Percentiles rank a stretch among this genome's conserved stretches.
These are phyloP conservation scores for Griposia aprilina DNA, from an alignment of 2,888 invertebrate species.

Conservation along the genomic window DNA sequence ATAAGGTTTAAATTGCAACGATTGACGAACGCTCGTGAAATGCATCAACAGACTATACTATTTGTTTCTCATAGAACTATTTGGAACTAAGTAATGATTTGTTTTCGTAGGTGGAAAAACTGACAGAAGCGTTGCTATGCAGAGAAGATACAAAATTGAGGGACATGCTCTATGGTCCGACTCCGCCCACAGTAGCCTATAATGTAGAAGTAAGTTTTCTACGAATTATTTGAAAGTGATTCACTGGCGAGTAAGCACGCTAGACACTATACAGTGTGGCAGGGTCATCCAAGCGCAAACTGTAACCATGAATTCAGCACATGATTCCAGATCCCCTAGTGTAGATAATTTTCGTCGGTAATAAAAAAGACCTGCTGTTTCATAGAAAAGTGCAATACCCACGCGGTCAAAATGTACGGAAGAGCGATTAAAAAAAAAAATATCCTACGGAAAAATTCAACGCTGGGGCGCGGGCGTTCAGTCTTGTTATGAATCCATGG, in stretches of 20 bases:
- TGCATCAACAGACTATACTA: background rate
- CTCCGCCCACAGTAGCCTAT: slow-evolving; percentile 88
- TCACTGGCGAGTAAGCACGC: background rate
- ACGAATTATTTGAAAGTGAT: background rate
- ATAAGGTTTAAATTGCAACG: background rate
- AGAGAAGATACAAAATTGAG: slow-evolving; percentile 84
- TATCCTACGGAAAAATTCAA: too few species aligned
- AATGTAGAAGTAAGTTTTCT: slow-evolving; percentile 83
- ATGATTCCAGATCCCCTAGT: too few species aligned
- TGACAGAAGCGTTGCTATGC: slow-evolving; percentile 86
- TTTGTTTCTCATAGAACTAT: background rate
- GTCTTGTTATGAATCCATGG: too few species aligned
- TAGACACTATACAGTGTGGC: too few species aligned
- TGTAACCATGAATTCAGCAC: too few species aligned
- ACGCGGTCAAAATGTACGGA: too few species aligned
- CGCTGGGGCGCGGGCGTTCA: too few species aligned
- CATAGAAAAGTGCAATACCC: too few species aligned
- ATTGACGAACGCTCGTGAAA: background rate
- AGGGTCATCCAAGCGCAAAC: too few species aligned
- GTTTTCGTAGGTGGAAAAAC: slow-evolving; percentile 81
- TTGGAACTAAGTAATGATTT: slow-evolving; percentile 4
- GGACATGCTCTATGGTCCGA: slow-evolving; percentile 87
- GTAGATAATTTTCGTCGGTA: too few species aligned
- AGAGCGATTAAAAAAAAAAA: too few species aligned
- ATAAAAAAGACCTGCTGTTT: too few species aligned